Base-by-base conservation (phyloP, 37 sponge, comb jelly and placozoan species). In the Cliona cf. orientalis region DNA sequence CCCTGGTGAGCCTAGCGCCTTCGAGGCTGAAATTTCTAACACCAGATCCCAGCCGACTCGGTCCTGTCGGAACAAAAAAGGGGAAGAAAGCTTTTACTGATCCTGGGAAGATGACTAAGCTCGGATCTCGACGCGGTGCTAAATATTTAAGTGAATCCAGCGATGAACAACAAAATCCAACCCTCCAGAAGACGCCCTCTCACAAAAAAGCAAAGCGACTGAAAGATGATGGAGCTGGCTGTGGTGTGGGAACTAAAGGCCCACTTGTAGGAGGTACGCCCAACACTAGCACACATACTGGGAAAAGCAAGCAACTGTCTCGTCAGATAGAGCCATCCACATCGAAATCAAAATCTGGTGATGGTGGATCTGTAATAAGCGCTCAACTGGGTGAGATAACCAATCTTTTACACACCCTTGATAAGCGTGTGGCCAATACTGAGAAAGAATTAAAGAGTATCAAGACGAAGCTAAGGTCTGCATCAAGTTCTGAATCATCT, bases 321-420 rank as follows among this genome's bases (percentile, higher is more conserved):
- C n/a, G n/a, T n/a, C n/a, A n/a, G n/a, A n/a, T n/a, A n/a, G n/a
- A n/a, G n/a, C n/a, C n/a, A n/a, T n/a, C n/a, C n/a, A n/a, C n/a
- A n/a, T n/a, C n/a, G n/a, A n/a, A n/a, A n/a, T n/a, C n/a, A n/a
- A n/a, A n/a, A n/a, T n/a, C 53, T 19, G 53, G 14, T 49, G 53
- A 49, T 19, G 14, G 14, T 49, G 14, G 9, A 19, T 14, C 53
- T 9, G 14, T 49, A 14, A 49, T 49, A 49, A 49, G 53, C 26
- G 23, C 63, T 62, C 28, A 26, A 28, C 63, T 62, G 29, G 28
- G 63, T 62, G 63, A 62, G 26, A 62, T 62, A n/a, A 62, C 63
- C 17, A 26, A 14, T 22, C 23, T n/a, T 5, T n/a, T 62, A 22
- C 23, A 62, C 23, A 62, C 29, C 11, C 29, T 62, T 7, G 63